These are phyloP conservation scores for Leucophenga maculata DNA, from an alignment of 2,888 invertebrate genomes.

Conservation along the genomic window DNA sequence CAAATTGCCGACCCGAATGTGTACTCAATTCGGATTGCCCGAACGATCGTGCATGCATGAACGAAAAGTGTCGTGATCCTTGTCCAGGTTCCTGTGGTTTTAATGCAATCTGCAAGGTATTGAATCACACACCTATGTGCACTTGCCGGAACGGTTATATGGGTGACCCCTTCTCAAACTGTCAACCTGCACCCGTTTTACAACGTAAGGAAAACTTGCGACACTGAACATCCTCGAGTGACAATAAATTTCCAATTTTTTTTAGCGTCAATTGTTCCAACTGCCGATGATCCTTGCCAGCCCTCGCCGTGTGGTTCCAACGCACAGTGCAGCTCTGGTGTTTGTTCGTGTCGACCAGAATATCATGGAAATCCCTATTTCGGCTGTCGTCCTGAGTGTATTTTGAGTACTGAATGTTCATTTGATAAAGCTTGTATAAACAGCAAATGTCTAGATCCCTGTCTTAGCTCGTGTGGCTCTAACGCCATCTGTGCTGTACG, in stretches of 20 bases:
- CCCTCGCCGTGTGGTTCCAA: conserved; percentile 81
- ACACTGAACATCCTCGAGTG: neutral
- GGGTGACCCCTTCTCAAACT: conserved; percentile 80
- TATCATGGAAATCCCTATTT: conserved; percentile 79
- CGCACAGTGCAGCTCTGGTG: conserved; percentile 77
- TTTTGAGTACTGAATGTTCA: conserved; percentile 81
- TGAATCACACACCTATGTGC: conserved; percentile 81
- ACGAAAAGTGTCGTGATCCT: conserved; percentile 81
- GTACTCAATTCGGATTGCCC: conserved; percentile 80
- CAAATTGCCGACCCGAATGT: conserved; percentile 82
- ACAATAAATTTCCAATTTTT: neutral
- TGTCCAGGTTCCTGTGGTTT: conserved; percentile 82
- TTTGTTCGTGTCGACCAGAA: conserved; percentile 80
- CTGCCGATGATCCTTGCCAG: conserved; percentile 76
- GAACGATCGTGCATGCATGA: conserved; percentile 79
- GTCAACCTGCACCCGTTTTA: conserved; percentile 72
- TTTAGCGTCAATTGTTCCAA: conserved; percentile 51
- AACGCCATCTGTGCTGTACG: conserved; percentile 83
- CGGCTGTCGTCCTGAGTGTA: conserved; percentile 83
- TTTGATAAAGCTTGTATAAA: conserved; percentile 80
- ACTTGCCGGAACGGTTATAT: conserved; percentile 79
- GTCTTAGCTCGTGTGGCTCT: conserved; percentile 80
- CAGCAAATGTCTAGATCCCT: conserved; percentile 83
- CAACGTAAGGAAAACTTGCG: conserved; percentile 52
- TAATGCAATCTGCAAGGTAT: conserved; percentile 81